phyloP scores from a whole-genome alignment of 2,113 vertebrate genomes.

The Raja brachyura region DNA sequence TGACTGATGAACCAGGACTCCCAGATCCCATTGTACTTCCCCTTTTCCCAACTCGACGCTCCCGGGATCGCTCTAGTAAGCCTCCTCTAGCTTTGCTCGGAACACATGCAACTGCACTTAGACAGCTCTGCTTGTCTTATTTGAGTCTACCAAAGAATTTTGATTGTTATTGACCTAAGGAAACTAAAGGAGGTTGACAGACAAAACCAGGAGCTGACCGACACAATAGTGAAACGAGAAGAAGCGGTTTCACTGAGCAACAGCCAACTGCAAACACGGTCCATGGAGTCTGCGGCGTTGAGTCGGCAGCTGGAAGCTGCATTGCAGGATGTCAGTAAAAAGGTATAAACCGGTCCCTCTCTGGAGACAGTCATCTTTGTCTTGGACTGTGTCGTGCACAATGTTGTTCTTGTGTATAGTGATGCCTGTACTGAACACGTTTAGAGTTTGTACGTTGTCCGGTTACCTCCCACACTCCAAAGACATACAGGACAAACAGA shows the following conservation, averaged over 20 bases:
- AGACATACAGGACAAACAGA: too few species aligned
- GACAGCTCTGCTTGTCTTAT: background rate
- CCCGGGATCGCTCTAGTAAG: too few species aligned
- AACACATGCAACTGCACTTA: background rate
- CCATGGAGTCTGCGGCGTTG: constrained; percentile 59
- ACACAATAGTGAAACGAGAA: constrained; percentile 63
- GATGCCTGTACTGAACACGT: too few species aligned
- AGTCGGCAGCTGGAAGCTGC: constrained; percentile 67
- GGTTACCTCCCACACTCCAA: too few species aligned
- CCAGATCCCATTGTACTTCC: too few species aligned
- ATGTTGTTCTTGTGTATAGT: too few species aligned
- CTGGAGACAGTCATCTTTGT: background rate
- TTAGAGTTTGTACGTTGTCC: too few species aligned
- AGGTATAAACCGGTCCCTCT: constrained; percentile 58
- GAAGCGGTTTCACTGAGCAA: constrained; percentile 59
- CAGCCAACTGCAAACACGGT: constrained; percentile 64
- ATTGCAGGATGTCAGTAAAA: constrained; percentile 65
- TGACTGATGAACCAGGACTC: too few species aligned
- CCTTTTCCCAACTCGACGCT: too few species aligned
- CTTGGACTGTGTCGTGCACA: too few species aligned
- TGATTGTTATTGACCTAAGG: constrained; percentile 49
- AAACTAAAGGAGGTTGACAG: constrained; percentile 61
- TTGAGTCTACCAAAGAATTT: too few species aligned
- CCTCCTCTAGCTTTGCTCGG: too few species aligned
- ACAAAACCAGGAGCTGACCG: constrained; percentile 70